Evolutionary conservation across 2,113 vertebrate genomes (phyloP), one percentile per base, ranked within the genome.

Genomic region (Sander lucioperca): DNA sequence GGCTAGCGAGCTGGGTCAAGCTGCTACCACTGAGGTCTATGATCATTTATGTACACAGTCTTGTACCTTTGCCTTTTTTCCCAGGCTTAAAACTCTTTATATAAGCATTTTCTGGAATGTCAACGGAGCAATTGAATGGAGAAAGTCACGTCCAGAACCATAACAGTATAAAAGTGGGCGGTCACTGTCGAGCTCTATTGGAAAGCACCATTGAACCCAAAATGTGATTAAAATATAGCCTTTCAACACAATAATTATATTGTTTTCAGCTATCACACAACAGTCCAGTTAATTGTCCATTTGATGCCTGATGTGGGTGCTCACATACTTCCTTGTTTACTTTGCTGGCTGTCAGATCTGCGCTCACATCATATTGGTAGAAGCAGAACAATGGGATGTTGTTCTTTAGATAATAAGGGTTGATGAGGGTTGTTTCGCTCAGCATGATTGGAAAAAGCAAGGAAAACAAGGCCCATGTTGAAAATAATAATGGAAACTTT

Each of bases 221-320:
- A 82, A 74, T 64, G 48, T 6, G 23, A 85, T 67, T 63, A 47
- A 77, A 74, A 80, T n/a, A 53, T 54, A 57, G 47, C 65, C 59
- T 70, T 79, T 82, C 72, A 82, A 54, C 69, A 64, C 48, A 57
- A 43, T 82, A 75, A 83, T 86, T 79, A 77, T 0, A 66, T 50
- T 18, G 48, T 77, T 51, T 82, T 70, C 80, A 33, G 67, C 80
- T 70, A 83, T 85, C 82, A 83, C 69, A 74, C 64, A 82, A 54
- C 67, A 58, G 59, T 83, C 19, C 36, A 25, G 72, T 39, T 79
- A 73, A 86, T 53, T 43, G 75, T 66, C 59, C 77, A 76, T 86
- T 66, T 53, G 58, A 71, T 77, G 80, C 39, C 63, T 45, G 74
- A 69, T 25, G 64, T 70, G 75, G 70, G 53, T 54, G 73, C 76